Percentiles rank a stretch among this genome's conserved stretches.
Conservation (phyloP, 2,797 vertebrate species). For the Amphiprion clarkii region DNA sequence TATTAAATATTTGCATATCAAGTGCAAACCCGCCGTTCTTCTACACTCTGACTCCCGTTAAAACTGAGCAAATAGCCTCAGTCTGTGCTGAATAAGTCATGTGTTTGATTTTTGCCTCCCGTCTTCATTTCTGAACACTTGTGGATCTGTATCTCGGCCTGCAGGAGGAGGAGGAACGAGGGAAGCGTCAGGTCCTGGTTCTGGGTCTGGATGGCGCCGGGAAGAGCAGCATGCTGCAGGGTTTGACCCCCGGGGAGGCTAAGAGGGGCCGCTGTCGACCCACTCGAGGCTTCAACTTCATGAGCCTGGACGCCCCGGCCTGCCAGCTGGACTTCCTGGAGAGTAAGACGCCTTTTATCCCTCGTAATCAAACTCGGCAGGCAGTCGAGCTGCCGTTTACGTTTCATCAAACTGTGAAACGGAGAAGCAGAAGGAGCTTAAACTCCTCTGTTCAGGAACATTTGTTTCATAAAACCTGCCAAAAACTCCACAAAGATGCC, state of each 20-base stretch:
- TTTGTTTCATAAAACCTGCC: conserved; percentile 35
- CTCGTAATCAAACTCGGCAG: neutral
- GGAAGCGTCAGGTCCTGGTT: conserved; percentile 90
- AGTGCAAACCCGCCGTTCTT: neutral
- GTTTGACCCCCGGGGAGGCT: conserved; percentile 82
- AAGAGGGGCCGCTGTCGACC: conserved; percentile 80
- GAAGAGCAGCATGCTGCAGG: conserved; percentile 93
- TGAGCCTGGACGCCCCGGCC: conserved; percentile 83
- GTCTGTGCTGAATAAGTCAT: neutral
- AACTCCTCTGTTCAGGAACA: neutral
- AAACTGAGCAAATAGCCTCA: neutral
- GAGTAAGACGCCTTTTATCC: conserved; percentile 84
- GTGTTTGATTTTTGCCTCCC: neutral
- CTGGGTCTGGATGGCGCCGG: conserved; percentile 93
- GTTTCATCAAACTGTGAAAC: conserved; percentile 20
- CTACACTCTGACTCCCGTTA: neutral
- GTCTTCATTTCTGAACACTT: neutral
- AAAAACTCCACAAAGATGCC: neutral
- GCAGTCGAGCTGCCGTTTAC: neutral
- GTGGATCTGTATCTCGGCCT: conserved; percentile 4
- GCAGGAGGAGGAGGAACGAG: conserved; percentile 75
- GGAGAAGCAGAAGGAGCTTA: neutral
- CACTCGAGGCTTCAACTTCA: conserved; percentile 92
- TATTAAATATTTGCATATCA: neutral
- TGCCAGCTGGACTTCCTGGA: conserved; percentile 93